Percentiles rank a stretch among this genome's conserved stretches.
Evolutionary conservation across 2,113 vertebrate species (phyloP).

Genomic region (Pithys albifrons): DNA sequence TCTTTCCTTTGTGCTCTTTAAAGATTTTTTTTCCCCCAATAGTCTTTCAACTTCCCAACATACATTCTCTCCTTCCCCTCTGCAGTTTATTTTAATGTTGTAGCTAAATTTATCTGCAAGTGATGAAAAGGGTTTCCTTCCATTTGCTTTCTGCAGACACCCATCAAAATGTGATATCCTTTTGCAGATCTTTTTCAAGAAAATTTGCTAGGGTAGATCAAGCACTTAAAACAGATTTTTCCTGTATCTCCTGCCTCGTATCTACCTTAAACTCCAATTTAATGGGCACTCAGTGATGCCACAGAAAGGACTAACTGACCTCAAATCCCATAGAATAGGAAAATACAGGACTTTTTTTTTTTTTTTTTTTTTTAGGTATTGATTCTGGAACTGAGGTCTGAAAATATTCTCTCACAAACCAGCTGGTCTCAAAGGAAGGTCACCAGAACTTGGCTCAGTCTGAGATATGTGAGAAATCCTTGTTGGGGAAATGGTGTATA

Average conservation of each 20-base stretch:
- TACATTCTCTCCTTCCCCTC: neutral
- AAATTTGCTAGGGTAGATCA: conserved; percentile 49
- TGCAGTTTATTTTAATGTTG: neutral
- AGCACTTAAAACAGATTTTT: conserved; percentile 52
- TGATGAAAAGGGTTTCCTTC: conserved; percentile 58
- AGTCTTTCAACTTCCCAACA: neutral
- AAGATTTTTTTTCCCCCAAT: neutral
- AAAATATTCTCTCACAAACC: conserved; percentile 46
- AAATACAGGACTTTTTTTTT: conserved; percentile 19
- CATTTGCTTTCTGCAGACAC: conserved; percentile 41
- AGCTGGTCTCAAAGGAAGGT: conserved; percentile 50
- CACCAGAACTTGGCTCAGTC: neutral
- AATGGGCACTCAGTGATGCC: conserved; percentile 3
- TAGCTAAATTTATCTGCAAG: conserved; percentile 13
- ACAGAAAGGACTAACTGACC: conserved; percentile 29
- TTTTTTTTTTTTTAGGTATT: neutral
- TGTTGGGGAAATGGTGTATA: neutral
- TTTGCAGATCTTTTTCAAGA: conserved; percentile 43
- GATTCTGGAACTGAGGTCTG: conserved; percentile 40
- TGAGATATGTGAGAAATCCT: neutral
- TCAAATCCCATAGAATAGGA: conserved; percentile 2
- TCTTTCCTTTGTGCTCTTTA: neutral
- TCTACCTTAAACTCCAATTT: conserved; percentile 55
- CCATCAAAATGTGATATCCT: conserved; percentile 10
- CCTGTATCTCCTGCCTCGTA: conserved; percentile 14